Evolutionary conservation across 2,888 invertebrate species (phyloP), one percentile per base, ranked within the genome.

Genomic region (Tiliacea citrago): DNA sequence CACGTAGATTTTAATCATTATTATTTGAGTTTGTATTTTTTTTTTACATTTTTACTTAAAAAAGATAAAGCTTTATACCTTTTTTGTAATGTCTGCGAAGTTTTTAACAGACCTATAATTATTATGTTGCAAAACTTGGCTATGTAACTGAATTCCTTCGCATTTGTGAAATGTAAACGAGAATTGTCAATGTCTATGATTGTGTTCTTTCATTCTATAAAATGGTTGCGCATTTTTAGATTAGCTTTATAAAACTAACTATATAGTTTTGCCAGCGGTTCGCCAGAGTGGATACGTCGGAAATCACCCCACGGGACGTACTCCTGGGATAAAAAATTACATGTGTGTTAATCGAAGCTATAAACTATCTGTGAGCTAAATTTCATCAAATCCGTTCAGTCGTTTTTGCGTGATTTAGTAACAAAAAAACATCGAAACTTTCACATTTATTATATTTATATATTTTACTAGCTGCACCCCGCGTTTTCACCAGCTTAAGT

Each of bases 1-100:
- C 88, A 88, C 86, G 77, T 85, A 77, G 88, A 87, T 87, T 77
- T 79, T 86, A 85, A 88, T 88, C 88, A 76, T 86, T 78, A 82
- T 79, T 79, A 81, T 84, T 85, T 79, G 71, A 76, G 68, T 49
- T 65, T 18, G 9, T 72, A 77, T 78, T 62, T 76, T 86, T 79
- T 86, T 75, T 67, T 53, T 21, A 1, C 21, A 21, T 81, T 81
- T 68, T 53, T 16, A 65, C 58, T 61, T 45, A 53, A 75, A 79
- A 85, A 82, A 75, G 67, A 70, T 75, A 75, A 75, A 68, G 75
- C 77, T 85, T 74, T 60, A 63, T 68, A 73, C 67, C 70, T 60
- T 87, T 85, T 85, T 84, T 79, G 75, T 79, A 82, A 85, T 79
- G 80, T 86, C 86, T 88, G 77, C 71, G 1, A 84, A 85, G 82